Evolutionary conservation across 2,888 invertebrate species (phyloP).

Genomic region (Acrobasis consociella): DNA sequence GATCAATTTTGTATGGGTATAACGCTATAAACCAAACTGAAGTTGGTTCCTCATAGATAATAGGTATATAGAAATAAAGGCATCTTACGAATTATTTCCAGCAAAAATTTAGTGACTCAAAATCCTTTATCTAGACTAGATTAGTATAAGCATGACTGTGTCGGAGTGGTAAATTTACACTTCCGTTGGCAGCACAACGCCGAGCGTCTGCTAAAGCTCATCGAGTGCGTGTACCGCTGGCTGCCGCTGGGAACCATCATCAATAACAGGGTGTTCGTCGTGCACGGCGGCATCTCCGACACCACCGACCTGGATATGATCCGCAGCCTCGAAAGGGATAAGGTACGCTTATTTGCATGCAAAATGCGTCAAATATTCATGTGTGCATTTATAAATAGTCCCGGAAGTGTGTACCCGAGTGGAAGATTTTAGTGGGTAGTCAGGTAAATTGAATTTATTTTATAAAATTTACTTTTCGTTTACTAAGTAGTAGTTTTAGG

Average conservation of each 20-base stretch:
- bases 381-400: not conserved
- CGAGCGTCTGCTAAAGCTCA: conserved; percentile 89
- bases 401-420: not conserved
- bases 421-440: not conserved
- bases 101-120: not conserved
- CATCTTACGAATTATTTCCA: no score
- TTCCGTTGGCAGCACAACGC: conserved; percentile 85
- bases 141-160: not conserved
- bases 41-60: no score
- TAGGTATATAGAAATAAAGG: no score
- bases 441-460: not conserved
- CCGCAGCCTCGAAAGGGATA: conserved; percentile 90
- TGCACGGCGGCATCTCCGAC: conserved; percentile 96
- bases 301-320: conserved; percentile 92
- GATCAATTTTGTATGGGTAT: no score
- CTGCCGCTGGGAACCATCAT: conserved; percentile 95
- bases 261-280: conserved; percentile 94
- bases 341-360: conserved; percentile 78
- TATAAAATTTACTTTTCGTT: not conserved
- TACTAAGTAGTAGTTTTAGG: not conserved
- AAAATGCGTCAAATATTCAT: not conserved
- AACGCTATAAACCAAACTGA: no score
- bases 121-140: not conserved
- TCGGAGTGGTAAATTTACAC: conserved; percentile 8
- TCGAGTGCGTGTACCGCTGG: conserved; percentile 96